Conservation (phyloP, 2,113 vertebrate species). For the Syngnathus scovelli region DNA sequence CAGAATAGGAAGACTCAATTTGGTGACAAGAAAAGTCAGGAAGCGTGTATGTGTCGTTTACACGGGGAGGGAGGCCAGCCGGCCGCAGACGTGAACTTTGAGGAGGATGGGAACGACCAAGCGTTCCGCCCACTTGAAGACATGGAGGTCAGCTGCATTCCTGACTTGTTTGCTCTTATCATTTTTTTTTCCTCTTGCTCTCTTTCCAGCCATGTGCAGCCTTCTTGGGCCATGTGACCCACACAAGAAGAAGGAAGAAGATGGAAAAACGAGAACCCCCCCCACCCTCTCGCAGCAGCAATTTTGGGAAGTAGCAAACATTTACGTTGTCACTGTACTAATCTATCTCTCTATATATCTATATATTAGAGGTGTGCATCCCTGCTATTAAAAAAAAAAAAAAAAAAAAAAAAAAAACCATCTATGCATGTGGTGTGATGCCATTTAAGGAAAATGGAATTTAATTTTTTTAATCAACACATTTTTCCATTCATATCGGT, state of each 20-base stretch:
- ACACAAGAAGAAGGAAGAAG: background rate
- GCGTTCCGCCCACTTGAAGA: constrained; percentile 22
- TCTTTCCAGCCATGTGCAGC: constrained; percentile 5
- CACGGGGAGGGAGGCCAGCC: background rate
- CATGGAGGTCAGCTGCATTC: constrained; percentile 32
- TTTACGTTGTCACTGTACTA: too few relatives aligned
- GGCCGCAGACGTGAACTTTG: constrained; percentile 10
- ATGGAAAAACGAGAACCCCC: background rate
- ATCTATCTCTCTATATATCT: too few relatives aligned
- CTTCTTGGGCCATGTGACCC: constrained; percentile 14
- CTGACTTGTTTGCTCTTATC: constrained; percentile 20
- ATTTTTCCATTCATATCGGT: too few relatives aligned
- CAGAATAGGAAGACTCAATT: constrained; percentile 26
- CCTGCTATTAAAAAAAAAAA: too few relatives aligned
- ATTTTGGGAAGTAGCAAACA: too few relatives aligned
- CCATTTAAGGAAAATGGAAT: too few relatives aligned
- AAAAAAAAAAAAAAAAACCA: too few relatives aligned
- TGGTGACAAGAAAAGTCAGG: constrained; percentile 9
- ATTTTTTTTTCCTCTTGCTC: constrained; percentile 7
- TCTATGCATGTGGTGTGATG: too few relatives aligned
- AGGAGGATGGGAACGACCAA: constrained; percentile 19
- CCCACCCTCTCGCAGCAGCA: too few relatives aligned
- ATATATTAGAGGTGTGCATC: too few relatives aligned
- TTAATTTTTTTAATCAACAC: too few relatives aligned
- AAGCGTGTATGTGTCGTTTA: background rate